Evolutionary conservation across 1,140 invertebrate species (phyloP), one percentile per base, ranked within the genome.

Genomic region (Papilio xuthus): DNA sequence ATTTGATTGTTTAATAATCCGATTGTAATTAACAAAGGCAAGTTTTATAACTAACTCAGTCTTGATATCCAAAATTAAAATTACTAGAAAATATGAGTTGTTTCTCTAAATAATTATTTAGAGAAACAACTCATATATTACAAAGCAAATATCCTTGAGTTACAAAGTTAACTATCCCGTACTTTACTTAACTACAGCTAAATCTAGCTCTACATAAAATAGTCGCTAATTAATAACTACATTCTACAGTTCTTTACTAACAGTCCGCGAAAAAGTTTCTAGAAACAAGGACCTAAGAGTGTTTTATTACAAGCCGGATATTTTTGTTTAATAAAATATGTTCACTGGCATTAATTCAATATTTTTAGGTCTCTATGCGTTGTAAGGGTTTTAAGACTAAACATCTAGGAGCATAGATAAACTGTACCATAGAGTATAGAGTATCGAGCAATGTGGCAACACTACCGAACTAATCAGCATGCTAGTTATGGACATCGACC

Each of bases 401-500:
- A 28, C 13, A 67, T 32, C 26, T 67, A 47, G n/a, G 71, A 72
- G 41, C 23, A 44, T 72, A 71, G n/a, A 41, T 72, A 28, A 73
- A 71, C 42, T 26, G 26, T 23, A 73, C 42, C 60, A 32, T 73
- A 47, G 23, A 73, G 23, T 73, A 73, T 73, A 47, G 13, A 72
- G 44, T 42, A 71, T 26, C 50, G 50, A 53, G 50, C 50, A 70
- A 67, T 71, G 32, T 41, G 12, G 37, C 28, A 56, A 76, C 53
- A 76, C 74, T 76, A 76, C 37, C 28, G 73, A 76, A 41, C 56
- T 63, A 76, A 80, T 28, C 53, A 60, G 71, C 79, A 80, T 80
- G 79, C 79, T 73, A 78, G 76, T 80, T 76, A 76, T 60, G 32
- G 47, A 75, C 73, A 75, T 56, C 44, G 74, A 76, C 74, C 74